Evolutionary conservation across 2,888 invertebrate genomes (phyloP), one percentile per base, ranked within the genome.

Genomic region (Caenorhabditis macrosperma): DNA sequence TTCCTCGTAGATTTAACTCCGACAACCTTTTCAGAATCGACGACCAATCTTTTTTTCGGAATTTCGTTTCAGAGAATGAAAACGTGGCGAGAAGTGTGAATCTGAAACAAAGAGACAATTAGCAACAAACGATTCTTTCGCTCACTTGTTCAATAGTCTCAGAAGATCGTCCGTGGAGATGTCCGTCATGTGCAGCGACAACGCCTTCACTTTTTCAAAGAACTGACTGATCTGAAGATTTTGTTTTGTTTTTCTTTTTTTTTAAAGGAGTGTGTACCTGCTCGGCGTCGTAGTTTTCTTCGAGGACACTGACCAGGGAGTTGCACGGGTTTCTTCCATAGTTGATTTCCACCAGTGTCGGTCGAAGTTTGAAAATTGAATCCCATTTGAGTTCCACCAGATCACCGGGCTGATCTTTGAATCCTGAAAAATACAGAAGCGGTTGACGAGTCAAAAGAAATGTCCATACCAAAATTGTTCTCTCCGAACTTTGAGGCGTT

Each of bases 271-370:
- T 2, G 17, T n/a, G 0, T 20, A 64, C 52, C 66, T 68, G 61
- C 10, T 79, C 57, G 10, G 66, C 41, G 2, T 79, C 52, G 24
- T 61, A 69, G 6, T 64, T 64, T 12, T 63, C 28, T 3, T 84
- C 78, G 12, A 84, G 50, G 7, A 69, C 66, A 2, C 57, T 46
- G 4, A 82, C 60, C 35, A 84, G 46, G 7, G 76, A 55, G 22
- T 59, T 59, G 20, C 80, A 72, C 1, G 84, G 84, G 80, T 81
- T 84, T 35, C 75, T 50, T 20, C 75, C 66, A 26, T 71, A 68
- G 41, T 68, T 78, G n/a, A 83, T 67, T 67, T 85, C 85, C 0
- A 85, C 52, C 3, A 76, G 50, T 0, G 82, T 78, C n/a, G 85
- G 85, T 48, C 77, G 59, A 12, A 85, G 50, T 33, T 78, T 68